Conservation (phyloP, 2,888 invertebrate species). For the Brachyopa scutellaris region DNA sequence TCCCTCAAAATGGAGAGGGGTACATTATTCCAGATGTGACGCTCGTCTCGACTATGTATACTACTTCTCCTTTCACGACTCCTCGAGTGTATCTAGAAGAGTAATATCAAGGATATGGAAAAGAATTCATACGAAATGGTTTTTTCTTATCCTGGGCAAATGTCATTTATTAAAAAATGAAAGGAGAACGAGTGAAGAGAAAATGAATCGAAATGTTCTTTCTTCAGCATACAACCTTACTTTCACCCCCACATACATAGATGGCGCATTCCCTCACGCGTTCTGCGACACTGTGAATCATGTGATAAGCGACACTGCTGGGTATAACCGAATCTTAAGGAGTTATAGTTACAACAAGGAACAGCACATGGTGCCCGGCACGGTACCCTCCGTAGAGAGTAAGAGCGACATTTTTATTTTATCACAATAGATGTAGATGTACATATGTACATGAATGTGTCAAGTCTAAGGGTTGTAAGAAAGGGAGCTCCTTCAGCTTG, state of each 20-base stretch:
- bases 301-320: conserved; percentile 54
- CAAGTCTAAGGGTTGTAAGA: conserved; percentile 22
- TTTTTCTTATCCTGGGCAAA: conserved; percentile 62
- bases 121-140: conserved; percentile 61
- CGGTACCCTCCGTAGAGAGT: conserved; percentile 20
- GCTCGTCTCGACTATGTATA: conserved; percentile 36
- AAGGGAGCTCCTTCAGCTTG: conserved; percentile 1
- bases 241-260: conserved; percentile 32
- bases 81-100: conserved; percentile 15
- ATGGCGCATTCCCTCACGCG: conserved; percentile 57
- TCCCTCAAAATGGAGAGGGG: conserved; percentile 9
- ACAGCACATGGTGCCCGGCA: conserved; percentile 47
- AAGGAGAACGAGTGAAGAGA: conserved; percentile 24
- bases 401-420: conserved; percentile 64
- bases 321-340: conserved; percentile 41
- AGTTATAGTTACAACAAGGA: conserved; percentile 53
- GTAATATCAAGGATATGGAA: conserved; percentile 47
- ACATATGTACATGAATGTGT: conserved; percentile 50
- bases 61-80: neutral
- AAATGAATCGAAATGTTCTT: conserved; percentile 3
- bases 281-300: conserved; percentile 57
- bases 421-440: conserved; percentile 68
- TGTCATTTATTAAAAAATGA: conserved; percentile 71
- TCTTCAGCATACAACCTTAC: conserved; percentile 17
- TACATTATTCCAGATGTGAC: conserved; percentile 66